phyloP scores from a whole-genome alignment of 2,797 vertebrate genomes.

The Enteromius unitaeniatus region DNA sequence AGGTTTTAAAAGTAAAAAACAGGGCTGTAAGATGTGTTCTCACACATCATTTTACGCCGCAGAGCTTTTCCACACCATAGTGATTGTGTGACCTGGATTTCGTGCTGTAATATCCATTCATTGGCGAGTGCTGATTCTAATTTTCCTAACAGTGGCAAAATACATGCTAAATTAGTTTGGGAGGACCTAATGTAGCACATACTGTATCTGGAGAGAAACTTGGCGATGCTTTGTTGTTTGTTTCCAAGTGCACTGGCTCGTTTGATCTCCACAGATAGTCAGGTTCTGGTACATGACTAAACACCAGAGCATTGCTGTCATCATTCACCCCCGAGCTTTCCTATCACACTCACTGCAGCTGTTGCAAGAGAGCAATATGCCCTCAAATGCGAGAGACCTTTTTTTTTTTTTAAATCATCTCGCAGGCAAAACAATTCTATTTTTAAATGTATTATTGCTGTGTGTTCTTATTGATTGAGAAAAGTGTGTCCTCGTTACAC shows the following conservation, averaged over 20 bases:
- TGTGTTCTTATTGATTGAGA: background rate
- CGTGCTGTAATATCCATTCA: conserved; percentile 6
- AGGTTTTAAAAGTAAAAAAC: background rate
- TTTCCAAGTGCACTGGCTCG: conserved; percentile 56
- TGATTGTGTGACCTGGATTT: conserved; percentile 30
- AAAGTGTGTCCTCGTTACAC: background rate
- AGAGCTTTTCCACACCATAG: conserved; percentile 1
- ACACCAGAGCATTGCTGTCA: conserved; percentile 61
- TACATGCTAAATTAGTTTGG: conserved; percentile 2
- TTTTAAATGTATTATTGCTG: conserved; percentile 23
- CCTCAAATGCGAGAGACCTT: conserved; percentile 8
- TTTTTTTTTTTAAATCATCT: conserved; percentile 21
- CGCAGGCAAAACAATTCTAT: background rate
- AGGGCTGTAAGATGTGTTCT: background rate
- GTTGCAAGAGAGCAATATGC: conserved; percentile 22
- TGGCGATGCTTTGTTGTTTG: conserved; percentile 35
- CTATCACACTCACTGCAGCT: conserved; percentile 40
- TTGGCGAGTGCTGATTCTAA: conserved; percentile 11
- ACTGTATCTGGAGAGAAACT: conserved; percentile 62
- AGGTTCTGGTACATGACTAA: conserved; percentile 62
- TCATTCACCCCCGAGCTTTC: conserved; percentile 51
- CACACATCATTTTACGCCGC: background rate
- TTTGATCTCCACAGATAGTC: conserved; percentile 72
- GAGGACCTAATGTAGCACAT: conserved; percentile 48
- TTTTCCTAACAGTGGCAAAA: background rate